phyloP scores from a whole-genome alignment of 2,797 vertebrate species.

The Hipposideros larvatus region DNA sequence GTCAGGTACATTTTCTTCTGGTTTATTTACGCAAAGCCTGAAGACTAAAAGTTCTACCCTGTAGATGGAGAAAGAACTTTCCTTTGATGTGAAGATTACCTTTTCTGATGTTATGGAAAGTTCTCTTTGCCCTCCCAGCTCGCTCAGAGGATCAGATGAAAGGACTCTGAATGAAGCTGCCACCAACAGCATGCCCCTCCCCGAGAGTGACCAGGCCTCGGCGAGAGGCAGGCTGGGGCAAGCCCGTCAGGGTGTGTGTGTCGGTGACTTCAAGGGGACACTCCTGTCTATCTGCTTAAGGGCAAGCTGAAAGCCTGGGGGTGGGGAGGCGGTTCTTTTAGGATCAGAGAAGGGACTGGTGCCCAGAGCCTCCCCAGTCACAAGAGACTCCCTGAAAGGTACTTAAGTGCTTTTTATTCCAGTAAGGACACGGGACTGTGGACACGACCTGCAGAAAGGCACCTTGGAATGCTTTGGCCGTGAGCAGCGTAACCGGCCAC shows the following conservation, averaged over 20 bases:
- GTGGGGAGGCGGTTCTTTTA: not conserved
- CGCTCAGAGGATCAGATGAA: not conserved
- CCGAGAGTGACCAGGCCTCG: not conserved
- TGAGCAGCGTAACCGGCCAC: not conserved
- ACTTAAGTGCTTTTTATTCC: not conserved
- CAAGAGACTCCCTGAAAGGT: too few relatives aligned
- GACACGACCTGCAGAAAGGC: not conserved
- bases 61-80: not conserved
- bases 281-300: not conserved
- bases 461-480: fast-evolving
- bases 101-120: constrained; percentile 55
- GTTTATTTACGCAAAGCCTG: not conserved
- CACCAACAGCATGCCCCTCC: too few relatives aligned
- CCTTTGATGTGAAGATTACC: not conserved
- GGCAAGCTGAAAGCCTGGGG: not conserved
- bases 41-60: not conserved
- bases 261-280: fast-evolving
- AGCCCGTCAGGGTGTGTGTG: not conserved
- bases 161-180: not conserved
- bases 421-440: fast-evolving
- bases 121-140: not conserved
- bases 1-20: not conserved
- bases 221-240: not conserved
- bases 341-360: not conserved
- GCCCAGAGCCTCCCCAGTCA: not conserved